Evolutionary conservation across 2,113 vertebrate genomes (phyloP).

Genomic region (Pedetes capensis): DNA sequence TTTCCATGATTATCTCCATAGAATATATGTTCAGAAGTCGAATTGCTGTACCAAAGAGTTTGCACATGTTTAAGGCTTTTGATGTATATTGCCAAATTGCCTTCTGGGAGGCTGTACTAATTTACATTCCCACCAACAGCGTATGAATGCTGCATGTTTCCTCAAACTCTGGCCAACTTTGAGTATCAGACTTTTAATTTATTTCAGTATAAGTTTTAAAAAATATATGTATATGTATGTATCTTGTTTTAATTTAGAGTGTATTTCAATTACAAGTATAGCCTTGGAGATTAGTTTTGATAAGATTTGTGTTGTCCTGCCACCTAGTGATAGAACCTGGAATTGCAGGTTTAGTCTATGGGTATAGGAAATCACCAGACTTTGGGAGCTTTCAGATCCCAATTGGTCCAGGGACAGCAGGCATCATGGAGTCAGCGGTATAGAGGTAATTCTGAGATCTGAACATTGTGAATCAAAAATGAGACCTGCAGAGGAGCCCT

Average conservation of each 20-base stretch:
- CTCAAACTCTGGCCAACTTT: constrained; percentile 21
- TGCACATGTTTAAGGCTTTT: constrained; percentile 44
- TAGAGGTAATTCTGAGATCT: not conserved
- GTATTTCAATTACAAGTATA: not conserved
- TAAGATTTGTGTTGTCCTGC: not conserved
- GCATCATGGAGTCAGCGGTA: not conserved
- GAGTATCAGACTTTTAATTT: constrained; percentile 37
- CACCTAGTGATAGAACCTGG: not conserved
- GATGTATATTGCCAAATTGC: constrained; percentile 37
- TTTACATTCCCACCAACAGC: constrained; percentile 47
- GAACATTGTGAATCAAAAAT: not conserved
- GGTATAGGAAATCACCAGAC: not conserved
- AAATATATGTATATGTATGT: not conserved
- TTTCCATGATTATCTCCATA: constrained; percentile 53
- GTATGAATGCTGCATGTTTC: not conserved
- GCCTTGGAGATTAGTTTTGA: not conserved
- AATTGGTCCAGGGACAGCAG: not conserved
- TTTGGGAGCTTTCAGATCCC: not conserved
- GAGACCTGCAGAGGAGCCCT: not conserved
- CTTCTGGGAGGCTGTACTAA: not conserved
- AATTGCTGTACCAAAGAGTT: constrained; percentile 13
- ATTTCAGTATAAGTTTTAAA: constrained; percentile 31
- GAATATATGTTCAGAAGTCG: not conserved
- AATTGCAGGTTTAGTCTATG: constrained; percentile 54
- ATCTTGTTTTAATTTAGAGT: constrained; percentile 55